phyloP scores from a whole-genome alignment of 2,888 invertebrate species.

The Craniophora ligustri region DNA sequence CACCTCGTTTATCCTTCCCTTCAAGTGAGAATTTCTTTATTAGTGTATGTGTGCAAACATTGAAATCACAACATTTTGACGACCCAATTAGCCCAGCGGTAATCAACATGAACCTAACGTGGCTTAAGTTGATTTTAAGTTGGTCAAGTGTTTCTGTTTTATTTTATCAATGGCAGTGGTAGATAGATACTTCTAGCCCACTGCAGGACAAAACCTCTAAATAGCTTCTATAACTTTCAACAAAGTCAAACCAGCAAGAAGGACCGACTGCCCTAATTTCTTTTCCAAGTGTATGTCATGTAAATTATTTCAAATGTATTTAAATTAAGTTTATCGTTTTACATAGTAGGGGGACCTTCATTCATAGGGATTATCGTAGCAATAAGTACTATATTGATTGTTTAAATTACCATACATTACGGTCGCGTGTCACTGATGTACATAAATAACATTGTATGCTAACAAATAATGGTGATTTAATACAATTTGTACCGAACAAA shows the following conservation, averaged over 20 bases:
- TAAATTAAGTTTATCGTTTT: not conserved
- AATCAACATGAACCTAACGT: too few relatives aligned
- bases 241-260: too few relatives aligned
- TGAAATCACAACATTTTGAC: too few relatives aligned
- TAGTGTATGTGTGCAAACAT: too few relatives aligned
- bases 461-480: conserved; percentile 19
- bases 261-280: too few relatives aligned
- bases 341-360: not conserved
- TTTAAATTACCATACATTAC: conserved; percentile 31
- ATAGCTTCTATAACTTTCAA: too few relatives aligned
- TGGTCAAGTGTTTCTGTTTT: too few relatives aligned
- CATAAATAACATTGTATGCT: conserved; percentile 37
- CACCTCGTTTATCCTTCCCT: conserved; percentile 5
- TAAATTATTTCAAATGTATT: not conserved
- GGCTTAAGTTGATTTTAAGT: too few relatives aligned
- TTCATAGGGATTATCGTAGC: conserved; percentile 5
- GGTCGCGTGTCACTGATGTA: conserved; percentile 36
- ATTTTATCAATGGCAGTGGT: too few relatives aligned
- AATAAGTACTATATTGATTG: conserved; percentile 27
- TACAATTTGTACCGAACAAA: conserved; percentile 15
- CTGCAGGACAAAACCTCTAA: too few relatives aligned
- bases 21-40: not conserved
- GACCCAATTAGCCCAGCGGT: too few relatives aligned
- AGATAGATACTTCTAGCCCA: too few relatives aligned
- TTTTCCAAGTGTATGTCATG: not conserved